Base-by-base conservation (phyloP, 2,888 invertebrate genomes). In the Synergus laeviventris region DNA sequence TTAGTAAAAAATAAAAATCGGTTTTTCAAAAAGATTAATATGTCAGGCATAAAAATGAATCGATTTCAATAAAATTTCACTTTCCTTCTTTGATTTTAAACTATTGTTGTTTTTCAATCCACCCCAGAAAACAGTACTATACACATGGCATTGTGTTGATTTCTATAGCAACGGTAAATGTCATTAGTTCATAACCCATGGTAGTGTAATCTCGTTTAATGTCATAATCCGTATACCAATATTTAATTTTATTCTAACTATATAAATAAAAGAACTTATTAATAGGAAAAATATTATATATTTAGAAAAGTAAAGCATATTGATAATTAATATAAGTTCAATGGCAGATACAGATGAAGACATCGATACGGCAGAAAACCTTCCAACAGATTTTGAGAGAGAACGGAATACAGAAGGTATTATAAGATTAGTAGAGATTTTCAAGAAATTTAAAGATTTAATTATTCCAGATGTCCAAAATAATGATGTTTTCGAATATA, bases 301-400 rank as follows among this genome's bases (percentile, higher is more conserved):
- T 21, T 9, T 16, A 8, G 24, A n/a, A 66, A 24, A 66, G 42
- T 24, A 56, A 9, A 56, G n/a, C 3, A n/a, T n/a, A 56, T 3
- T 8, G 1, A 45, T 24, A 42, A 8, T 12, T 8, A 38, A 62
- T n/a, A 16, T 14, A 31, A 66, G 31, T 9, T 16, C 18, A 54
- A 61, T 61, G 73, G 9, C 73, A 54, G 79, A 77, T 18, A 79
- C 77, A 18, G 75, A 79, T n/a, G 79, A 80, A 66, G 80, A 79
- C 74, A 76, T 78, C 54, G 66, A 76, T 60, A 74, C 76, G 21
- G 39, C 59, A 59, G 75, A 75, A 36, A 77, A 74, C 74, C 62
- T 79, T 14, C 74, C 79, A 16, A 24, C 77, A 60, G 76, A 80
- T 74, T 60, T 38, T 24, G 12, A 73, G 9, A 21, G 45, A 21